phyloP scores from a whole-genome alignment of 2,113 vertebrate species.

The human region GRCh38 chr1:51962501-51963000 shows the following conservation, averaged over 20 bases:
- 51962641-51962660: neutral
- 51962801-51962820: neutral
- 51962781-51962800: neutral
- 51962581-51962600: neutral
- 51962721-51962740: neutral
- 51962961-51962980: neutral
- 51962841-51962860: conserved; percentile 31
- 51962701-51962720: neutral
- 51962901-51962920: conserved; percentile 6
- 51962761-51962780: neutral
- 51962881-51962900: conserved; percentile 7
- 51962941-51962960: conserved; percentile 13
- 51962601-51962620: neutral
- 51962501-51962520: neutral
- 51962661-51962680: neutral
- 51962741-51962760: conserved; percentile 28
- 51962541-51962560: neutral
- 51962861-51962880: neutral
- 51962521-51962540: neutral
- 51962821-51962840: neutral
- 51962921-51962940: neutral
- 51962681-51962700: neutral
- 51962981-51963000: neutral
- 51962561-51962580: conserved; percentile 5
- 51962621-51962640: neutral